These are phyloP conservation scores for Melanotaenia nigrans DNA, from an alignment of 2,797 vertebrate genomes.

Conservation along the genomic window DNA sequence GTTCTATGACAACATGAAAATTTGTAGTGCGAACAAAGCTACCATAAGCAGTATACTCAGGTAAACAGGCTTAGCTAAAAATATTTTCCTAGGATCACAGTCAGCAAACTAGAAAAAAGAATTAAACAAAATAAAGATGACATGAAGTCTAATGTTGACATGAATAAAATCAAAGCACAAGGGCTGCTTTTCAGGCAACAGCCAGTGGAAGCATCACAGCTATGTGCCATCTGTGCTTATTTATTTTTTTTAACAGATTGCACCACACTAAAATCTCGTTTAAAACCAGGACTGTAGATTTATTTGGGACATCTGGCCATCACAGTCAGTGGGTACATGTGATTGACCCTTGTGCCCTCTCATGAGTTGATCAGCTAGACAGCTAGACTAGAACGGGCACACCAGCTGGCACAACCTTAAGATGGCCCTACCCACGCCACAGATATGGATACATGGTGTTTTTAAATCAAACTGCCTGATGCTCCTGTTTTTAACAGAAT, in stretches of 20 bases:
- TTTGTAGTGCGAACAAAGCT: background rate
- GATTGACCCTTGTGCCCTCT: conserved; percentile 35
- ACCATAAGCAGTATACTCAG: background rate
- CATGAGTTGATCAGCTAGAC: conserved; percentile 25
- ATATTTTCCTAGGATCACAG: background rate
- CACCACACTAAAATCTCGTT: conserved; percentile 6
- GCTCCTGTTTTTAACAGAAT: background rate
- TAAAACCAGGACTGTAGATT: conserved; percentile 7
- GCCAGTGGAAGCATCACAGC: background rate
- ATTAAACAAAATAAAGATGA: background rate
- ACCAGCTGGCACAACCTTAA: conserved; percentile 23
- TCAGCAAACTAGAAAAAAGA: background rate
- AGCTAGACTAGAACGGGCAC: conserved; percentile 4
- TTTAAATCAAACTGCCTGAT: conserved; percentile 14
- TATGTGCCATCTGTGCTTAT: conserved; percentile 16
- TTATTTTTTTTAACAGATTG: conserved; percentile 3
- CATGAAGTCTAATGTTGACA: too few species aligned
- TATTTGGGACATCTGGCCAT: conserved; percentile 43
- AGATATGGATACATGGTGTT: conserved; percentile 1
- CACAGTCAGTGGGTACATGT: conserved; percentile 28
- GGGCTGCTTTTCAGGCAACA: background rate
- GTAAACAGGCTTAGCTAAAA: background rate
- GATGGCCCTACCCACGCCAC: conserved; percentile 27
- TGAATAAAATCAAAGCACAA: background rate
- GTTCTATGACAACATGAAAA: background rate